These are phyloP conservation scores for Drosophila ustulata DNA, from an alignment of 2,888 invertebrate species.

Conservation along the genomic window DNA sequence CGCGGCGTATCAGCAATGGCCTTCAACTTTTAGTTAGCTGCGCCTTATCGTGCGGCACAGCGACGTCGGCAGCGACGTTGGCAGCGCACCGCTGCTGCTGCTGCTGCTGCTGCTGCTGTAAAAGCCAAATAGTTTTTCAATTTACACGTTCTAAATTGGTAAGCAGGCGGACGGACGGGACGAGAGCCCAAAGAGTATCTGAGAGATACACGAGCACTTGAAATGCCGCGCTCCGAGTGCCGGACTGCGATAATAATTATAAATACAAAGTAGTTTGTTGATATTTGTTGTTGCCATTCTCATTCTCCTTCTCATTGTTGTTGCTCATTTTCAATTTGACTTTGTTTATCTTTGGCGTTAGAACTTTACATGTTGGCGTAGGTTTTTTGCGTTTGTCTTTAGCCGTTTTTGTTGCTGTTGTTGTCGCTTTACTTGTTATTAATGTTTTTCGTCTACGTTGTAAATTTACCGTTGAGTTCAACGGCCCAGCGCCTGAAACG, in stretches of 20 bases:
- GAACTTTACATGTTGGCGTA: slow-evolving; percentile 83
- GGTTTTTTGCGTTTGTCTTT: slow-evolving; percentile 52
- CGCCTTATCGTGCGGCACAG: slow-evolving; percentile 75
- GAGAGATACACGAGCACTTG: slow-evolving; percentile 70
- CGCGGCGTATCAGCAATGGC: slow-evolving; percentile 81
- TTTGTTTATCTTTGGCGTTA: slow-evolving; percentile 79
- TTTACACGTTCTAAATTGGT: slow-evolving; percentile 81
- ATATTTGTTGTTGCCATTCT: slow-evolving; percentile 59
- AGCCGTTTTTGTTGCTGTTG: slow-evolving; percentile 10
- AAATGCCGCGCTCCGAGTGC: slow-evolving; percentile 34
- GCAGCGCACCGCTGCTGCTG: slow-evolving; percentile 15
- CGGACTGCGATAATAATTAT: slow-evolving; percentile 73
- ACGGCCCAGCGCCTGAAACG: slow-evolving; percentile 42
- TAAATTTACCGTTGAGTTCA: slow-evolving; percentile 80
- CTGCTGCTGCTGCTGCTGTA: slow-evolving; percentile 56
- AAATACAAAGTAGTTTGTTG: slow-evolving; percentile 80
- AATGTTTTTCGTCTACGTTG: slow-evolving; percentile 52
- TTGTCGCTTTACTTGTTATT: slow-evolving; percentile 47
- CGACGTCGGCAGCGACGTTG: slow-evolving; percentile 51
- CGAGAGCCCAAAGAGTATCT: slow-evolving; percentile 46
- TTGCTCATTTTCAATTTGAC: slow-evolving; percentile 65
- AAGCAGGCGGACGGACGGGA: slow-evolving; percentile 12
- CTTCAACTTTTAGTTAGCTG: slow-evolving; percentile 80
- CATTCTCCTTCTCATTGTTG: slow-evolving; percentile 8
- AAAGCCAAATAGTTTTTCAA: slow-evolving; percentile 76